Percentiles rank a stretch among this genome's conserved stretches.
Conservation (phyloP, 2,797 vertebrate genomes). For the Sciurus carolinensis region DNA sequence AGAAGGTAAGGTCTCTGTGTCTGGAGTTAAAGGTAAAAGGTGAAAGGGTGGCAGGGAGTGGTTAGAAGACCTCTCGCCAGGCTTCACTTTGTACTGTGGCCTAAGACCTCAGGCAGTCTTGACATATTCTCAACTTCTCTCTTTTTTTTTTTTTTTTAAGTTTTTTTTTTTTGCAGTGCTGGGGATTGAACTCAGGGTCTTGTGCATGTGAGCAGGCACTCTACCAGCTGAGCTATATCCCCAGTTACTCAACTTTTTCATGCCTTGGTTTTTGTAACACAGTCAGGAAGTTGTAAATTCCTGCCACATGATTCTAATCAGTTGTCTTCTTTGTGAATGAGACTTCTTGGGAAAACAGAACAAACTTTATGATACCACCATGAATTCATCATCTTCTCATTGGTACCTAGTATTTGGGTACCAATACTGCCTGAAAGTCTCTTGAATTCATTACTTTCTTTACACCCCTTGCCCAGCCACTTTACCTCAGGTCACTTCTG, state of each 20-base stretch:
- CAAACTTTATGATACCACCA: background rate
- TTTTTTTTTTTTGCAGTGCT: too few relatives aligned
- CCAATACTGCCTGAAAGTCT: background rate
- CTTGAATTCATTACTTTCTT: conserved; percentile 4
- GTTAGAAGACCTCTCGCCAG: background rate
- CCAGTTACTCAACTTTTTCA: background rate
- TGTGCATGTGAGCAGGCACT: too few relatives aligned
- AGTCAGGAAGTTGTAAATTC: background rate
- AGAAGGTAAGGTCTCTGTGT: background rate
- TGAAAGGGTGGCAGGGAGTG: background rate
- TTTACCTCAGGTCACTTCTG: background rate
- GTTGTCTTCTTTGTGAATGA: background rate
- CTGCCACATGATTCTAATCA: background rate
- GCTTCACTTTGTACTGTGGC: background rate
- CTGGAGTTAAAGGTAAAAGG: background rate
- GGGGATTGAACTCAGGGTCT: too few relatives aligned
- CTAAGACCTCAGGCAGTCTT: background rate
- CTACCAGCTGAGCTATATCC: too few relatives aligned
- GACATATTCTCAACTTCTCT: background rate
- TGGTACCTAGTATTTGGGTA: background rate
- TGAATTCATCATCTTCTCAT: background rate
- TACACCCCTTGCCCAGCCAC: background rate
- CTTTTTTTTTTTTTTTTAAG: too few relatives aligned
- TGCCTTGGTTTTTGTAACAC: background rate
- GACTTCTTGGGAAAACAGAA: background rate